phyloP scores from a whole-genome alignment of 2,113 vertebrate species.

The Nematolebias whitei region DNA sequence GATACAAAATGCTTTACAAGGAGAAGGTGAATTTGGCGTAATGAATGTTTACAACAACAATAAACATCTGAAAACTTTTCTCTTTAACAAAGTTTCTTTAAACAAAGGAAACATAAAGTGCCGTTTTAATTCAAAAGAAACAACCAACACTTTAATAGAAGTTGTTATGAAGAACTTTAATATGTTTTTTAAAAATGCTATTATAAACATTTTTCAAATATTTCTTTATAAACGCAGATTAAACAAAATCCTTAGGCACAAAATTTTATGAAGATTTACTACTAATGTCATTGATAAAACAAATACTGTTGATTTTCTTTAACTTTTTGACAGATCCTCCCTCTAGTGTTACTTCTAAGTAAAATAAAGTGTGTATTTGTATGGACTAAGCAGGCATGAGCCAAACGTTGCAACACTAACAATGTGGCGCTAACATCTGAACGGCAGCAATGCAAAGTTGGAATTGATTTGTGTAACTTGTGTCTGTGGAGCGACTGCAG shows the following conservation, averaged over 20 bases:
- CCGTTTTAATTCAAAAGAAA: too few species aligned
- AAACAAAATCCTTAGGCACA: neutral
- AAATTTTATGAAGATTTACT: neutral
- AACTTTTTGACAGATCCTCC: neutral
- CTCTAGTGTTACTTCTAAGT: slow-evolving; percentile 15
- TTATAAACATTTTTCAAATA: neutral
- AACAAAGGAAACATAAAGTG: too few species aligned
- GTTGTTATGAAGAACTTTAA: neutral
- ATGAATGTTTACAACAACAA: neutral
- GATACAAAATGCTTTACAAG: neutral
- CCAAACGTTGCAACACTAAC: neutral
- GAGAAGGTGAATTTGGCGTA: neutral
- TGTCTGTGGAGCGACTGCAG: neutral
- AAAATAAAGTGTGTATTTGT: neutral
- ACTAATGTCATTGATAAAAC: neutral
- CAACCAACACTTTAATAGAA: neutral
- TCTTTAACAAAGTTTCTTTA: too few species aligned
- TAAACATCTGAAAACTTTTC: neutral
- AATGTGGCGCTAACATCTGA: neutral
- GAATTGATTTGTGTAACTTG: neutral
- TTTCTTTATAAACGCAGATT: neutral
- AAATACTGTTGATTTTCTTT: neutral
- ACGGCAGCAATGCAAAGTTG: neutral
- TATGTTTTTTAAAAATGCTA: neutral
- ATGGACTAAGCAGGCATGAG: neutral